phyloP scores from a whole-genome alignment of 2,888 invertebrate species.

The Strigamia crassipes region DNA sequence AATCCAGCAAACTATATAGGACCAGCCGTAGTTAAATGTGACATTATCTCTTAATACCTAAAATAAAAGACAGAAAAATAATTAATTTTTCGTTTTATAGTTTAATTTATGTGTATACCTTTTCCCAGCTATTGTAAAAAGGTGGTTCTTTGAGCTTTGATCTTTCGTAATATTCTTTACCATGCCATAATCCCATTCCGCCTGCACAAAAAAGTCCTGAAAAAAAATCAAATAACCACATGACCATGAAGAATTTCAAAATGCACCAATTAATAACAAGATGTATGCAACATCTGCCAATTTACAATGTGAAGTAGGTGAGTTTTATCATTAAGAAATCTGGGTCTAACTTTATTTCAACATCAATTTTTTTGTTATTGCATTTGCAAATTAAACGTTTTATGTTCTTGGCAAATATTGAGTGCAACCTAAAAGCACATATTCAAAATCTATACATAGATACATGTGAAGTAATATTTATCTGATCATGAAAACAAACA shows the following conservation, averaged over 20 bases:
- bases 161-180: slow-evolving; percentile 93
- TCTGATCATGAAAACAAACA: neutral
- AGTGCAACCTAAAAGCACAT: neutral
- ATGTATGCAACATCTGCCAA: neutral
- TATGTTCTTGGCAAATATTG: neutral
- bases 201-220: slow-evolving; percentile 86
- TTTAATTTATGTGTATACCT: too few relatives aligned
- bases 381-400: neutral
- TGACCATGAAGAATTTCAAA: neutral
- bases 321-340: neutral
- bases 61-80: neutral
- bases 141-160: slow-evolving; percentile 91
- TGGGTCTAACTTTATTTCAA: neutral
- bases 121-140: slow-evolving; percentile 83
- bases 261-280: neutral
- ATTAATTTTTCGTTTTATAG: too few relatives aligned
- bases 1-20: slow-evolving; percentile 95
- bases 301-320: neutral
- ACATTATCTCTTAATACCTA: slow-evolving; percentile 53
- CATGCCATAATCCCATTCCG: slow-evolving; percentile 95
- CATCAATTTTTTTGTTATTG: neutral
- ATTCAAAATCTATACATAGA: too few relatives aligned
- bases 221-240: too few relatives aligned
- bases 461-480: slow-evolving; percentile 4
- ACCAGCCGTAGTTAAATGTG: slow-evolving; percentile 80